Base-by-base conservation (phyloP, 2,888 invertebrate species). In the Sycophila texana region DNA sequence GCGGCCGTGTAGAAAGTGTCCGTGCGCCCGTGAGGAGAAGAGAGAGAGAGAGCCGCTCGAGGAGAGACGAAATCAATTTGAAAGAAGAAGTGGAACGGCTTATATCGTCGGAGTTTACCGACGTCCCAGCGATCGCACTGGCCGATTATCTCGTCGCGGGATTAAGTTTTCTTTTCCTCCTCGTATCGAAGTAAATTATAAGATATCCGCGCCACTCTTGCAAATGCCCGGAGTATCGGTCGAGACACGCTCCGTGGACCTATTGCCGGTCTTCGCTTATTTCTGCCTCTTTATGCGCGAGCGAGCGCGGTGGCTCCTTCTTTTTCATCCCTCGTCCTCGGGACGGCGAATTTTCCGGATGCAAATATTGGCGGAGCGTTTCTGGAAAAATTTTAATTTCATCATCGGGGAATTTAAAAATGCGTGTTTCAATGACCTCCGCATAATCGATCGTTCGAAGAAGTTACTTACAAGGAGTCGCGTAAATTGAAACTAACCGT, bases 131-230 rank as follows among this genome's bases (percentile, higher is more conserved):
- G 65, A 20, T 47, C 73, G 57, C 49, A 30, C 30, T 58, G 55
- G 73, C 26, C 63, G 78, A 78, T 78, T 73, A 78, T 73, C 63
- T 73, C 30, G 68, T 73, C 67, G 49, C 47, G 61, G 73, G 73
- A 81, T 74, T 63, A 71, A 81, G 71, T 77, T 74, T 71, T 47
- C 66, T 61, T 20, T 49, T 60, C 30, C 30, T 30, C 26, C 53
- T 7, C n/a, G 72, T 12, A n/a, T n/a, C 51, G 16, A 26, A 14
- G 67, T 53, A 61, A 10, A 30, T 53, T 58, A 39, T n/a, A 49
- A 13, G 61, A 4, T 58, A 16, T 30, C 14, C 39, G 47, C 30
- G 20, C 20, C 26, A 49, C 73, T 55, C 73, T 77, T 60, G 77
- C 73, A 78, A 74, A 78, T 74, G 63, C 74, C 57, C 26, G 16